phyloP scores from a whole-genome alignment of 2,113 vertebrate species.

The Tringa solitaria region DNA sequence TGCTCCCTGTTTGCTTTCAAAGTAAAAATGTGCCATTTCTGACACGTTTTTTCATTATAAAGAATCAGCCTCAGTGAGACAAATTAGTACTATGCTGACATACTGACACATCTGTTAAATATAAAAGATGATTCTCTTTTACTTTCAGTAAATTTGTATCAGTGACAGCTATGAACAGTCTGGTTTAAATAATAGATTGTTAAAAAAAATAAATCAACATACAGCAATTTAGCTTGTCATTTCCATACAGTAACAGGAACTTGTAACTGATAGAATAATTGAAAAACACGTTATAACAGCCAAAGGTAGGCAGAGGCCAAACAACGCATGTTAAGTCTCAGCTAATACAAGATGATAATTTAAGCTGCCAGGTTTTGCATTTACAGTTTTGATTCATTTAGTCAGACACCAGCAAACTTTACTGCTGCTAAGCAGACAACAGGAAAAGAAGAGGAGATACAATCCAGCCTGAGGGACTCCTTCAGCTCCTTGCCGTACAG shows the following conservation, averaged over 20 bases:
- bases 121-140: conserved; percentile 33
- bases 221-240: conserved; percentile 35
- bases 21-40: conserved; percentile 42
- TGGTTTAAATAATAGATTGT: conserved; percentile 42
- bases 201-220: conserved; percentile 53
- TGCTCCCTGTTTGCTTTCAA: neutral
- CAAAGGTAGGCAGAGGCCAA: conserved; percentile 37
- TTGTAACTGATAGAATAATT: conserved; percentile 39
- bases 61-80: neutral
- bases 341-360: conserved; percentile 32
- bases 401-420: conserved; percentile 31
- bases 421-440: conserved; percentile 13
- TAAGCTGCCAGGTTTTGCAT: conserved; percentile 27
- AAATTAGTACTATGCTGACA: conserved; percentile 47
- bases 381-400: conserved; percentile 37
- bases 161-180: conserved; percentile 31
- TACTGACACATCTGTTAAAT: conserved; percentile 40
- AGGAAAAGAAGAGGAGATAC: neutral
- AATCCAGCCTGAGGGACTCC: neutral
- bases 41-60: conserved; percentile 46
- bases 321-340: conserved; percentile 4
- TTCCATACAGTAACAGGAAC: conserved; percentile 27
- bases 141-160: conserved; percentile 17
- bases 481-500: neutral
- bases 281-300: neutral